Evolutionary conservation across 2,113 vertebrate species (phyloP).

Genomic region (Paraplagusia blochii): DNA sequence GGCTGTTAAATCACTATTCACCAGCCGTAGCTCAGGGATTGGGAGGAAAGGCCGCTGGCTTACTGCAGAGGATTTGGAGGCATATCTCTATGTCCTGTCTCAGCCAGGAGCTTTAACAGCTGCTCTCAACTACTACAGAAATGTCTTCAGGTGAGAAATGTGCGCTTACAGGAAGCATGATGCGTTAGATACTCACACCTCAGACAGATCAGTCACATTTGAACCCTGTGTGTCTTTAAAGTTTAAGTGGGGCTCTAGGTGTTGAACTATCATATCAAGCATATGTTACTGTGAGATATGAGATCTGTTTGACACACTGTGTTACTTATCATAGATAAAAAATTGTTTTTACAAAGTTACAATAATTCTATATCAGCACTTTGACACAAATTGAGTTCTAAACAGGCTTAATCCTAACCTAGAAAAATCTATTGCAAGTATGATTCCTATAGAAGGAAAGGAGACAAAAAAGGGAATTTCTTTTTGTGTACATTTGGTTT

Average conservation of each 20-base stretch:
- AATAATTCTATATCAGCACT: neutral
- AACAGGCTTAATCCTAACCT: no score
- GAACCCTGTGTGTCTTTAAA: neutral
- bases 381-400: no score
- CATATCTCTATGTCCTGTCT: conserved; percentile 92
- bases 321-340: no score
- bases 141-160: conserved; percentile 87
- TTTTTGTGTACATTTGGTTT: no score
- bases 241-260: neutral
- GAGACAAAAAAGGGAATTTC: no score
- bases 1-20: conserved; percentile 90
- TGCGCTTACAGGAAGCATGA: neutral
- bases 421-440: no score
- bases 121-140: conserved; percentile 94
- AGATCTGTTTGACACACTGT: no score
- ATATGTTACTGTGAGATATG: no score
- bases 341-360: neutral
- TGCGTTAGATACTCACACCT: neutral
- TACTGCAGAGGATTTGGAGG: conserved; percentile 90
- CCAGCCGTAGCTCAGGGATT: conserved; percentile 88
- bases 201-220: neutral
- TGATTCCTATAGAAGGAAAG: no score
- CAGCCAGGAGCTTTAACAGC: conserved; percentile 93
- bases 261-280: no score
- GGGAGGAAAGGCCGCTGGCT: conserved; percentile 86